Evolutionary conservation across 2,797 vertebrate species (phyloP).

Genomic region (Phataginus tetradactyla): DNA sequence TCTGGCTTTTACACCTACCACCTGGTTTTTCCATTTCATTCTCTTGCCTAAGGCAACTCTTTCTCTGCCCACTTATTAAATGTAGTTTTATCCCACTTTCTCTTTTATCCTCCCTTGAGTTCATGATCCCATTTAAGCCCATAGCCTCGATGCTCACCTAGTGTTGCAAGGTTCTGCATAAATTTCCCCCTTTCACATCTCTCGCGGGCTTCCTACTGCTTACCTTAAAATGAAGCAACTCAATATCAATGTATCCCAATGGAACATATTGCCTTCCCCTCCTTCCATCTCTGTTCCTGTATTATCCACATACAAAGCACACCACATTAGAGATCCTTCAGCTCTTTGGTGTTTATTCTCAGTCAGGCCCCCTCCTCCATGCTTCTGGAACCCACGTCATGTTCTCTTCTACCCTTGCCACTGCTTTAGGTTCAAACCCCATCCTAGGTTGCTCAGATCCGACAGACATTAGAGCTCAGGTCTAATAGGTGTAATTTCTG

Average conservation of each 20-base stretch:
- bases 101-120: not conserved
- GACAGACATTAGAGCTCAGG: not conserved
- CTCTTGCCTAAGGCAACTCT: not conserved
- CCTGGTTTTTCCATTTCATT: not conserved
- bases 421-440: not conserved
- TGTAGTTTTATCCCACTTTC: not conserved
- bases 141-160: not conserved
- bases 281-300: not conserved
- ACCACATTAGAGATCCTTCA: not conserved
- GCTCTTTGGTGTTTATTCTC: not conserved
- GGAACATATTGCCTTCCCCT: not conserved
- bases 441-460: not conserved
- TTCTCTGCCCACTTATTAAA: not conserved
- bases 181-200: not conserved
- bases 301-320: not conserved
- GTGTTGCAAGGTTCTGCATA: not conserved
- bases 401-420: not conserved
- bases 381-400: not conserved
- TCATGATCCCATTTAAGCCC: not conserved
- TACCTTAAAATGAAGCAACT: not conserved
- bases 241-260: not conserved
- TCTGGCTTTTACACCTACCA: not conserved
- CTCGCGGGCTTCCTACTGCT: not conserved
- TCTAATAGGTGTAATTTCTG: not conserved
- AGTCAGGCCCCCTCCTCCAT: accelerated